Conservation (phyloP, 2,113 vertebrate genomes). For the Ivindomyrus marchei region DNA sequence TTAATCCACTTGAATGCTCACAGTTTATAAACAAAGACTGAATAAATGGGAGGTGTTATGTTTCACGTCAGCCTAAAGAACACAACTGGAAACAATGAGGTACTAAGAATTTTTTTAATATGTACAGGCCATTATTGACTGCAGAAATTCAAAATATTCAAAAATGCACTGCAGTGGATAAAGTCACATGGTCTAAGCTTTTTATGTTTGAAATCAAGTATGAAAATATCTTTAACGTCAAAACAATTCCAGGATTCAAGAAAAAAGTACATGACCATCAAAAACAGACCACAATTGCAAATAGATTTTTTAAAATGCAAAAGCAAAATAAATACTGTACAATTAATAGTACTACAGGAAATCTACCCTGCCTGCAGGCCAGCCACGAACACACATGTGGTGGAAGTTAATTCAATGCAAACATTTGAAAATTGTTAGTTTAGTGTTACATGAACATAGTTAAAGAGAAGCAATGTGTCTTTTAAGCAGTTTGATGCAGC, state of each 20-base stretch:
- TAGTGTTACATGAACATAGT: conserved; percentile 30
- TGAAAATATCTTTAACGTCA: conserved; percentile 21
- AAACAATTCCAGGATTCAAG: conserved; percentile 17
- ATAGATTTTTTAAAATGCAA: conserved; percentile 31
- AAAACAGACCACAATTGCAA: conserved; percentile 20
- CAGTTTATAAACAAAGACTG: background rate
- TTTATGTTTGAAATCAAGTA: conserved; percentile 31
- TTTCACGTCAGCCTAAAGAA: background rate
- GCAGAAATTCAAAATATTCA: conserved; percentile 33
- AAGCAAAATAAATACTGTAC: conserved; percentile 45
- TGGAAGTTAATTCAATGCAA: conserved; percentile 33
- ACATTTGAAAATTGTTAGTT: conserved; percentile 36
- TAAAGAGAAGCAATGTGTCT: background rate
- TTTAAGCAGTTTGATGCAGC: background rate
- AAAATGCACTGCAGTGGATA: conserved; percentile 36
- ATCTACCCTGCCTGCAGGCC: conserved; percentile 52
- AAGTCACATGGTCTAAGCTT: conserved; percentile 12
- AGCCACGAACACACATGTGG: conserved; percentile 31
- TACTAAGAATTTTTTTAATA: conserved; percentile 37
- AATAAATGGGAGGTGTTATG: background rate
- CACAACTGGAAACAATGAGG: conserved; percentile 27
- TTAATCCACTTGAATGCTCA: background rate
- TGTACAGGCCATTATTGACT: conserved; percentile 63
- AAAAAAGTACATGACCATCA: conserved; percentile 11
- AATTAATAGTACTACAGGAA: conserved; percentile 43